Base-by-base conservation (phyloP, 1,140 invertebrate genomes). In the Heliconius melpomene region DNA sequence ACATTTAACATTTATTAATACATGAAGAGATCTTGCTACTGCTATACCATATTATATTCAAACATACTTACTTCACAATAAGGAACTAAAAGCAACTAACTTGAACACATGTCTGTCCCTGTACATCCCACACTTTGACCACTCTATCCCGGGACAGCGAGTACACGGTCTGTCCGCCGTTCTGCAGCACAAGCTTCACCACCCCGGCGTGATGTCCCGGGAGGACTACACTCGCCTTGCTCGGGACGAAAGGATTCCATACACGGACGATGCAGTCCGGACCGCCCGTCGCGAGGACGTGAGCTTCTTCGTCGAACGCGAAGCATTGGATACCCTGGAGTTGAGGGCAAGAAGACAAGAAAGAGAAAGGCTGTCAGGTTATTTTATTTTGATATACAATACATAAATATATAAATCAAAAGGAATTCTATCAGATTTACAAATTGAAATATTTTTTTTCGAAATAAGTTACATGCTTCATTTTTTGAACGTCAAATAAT, bases 231-330 rank as follows among this genome's bases (percentile, higher is more conserved):
- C 94, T 96, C 2, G 96, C 94, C 84, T 96, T 96, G 32, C 91
- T 90, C 3, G 97, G 95, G 23, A 97, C 95, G 89, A 97, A 97
- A 1, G 97, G 95, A 89, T 97, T 97, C 97, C 97, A 98, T 26
- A 97, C 87, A 16, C 97, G 95, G 2, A 98, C 95, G 66, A 95
- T 87, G 85, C 96, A 96, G 89, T 98, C 97, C 1, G 96, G 95
- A 66, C 97, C 96, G 8, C 97, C 97, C 7, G 97, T 97, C 72
- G 95, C 96, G 46, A 97, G 83, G 66, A 96, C 92, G 74, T 96
- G 95, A 60, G 89, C 94, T 20, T 94, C 95, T 89, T 95, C 95
- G 60, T 95, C 94, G 78, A 96, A 94, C 80, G 92, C 94, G 84
- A 96, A 96, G 75, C 95, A 96, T 74, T 95, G 94, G 2, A 95